Evolutionary conservation across 2,888 invertebrate genomes (phyloP).

Genomic region (Mythimna albipuncta): DNA sequence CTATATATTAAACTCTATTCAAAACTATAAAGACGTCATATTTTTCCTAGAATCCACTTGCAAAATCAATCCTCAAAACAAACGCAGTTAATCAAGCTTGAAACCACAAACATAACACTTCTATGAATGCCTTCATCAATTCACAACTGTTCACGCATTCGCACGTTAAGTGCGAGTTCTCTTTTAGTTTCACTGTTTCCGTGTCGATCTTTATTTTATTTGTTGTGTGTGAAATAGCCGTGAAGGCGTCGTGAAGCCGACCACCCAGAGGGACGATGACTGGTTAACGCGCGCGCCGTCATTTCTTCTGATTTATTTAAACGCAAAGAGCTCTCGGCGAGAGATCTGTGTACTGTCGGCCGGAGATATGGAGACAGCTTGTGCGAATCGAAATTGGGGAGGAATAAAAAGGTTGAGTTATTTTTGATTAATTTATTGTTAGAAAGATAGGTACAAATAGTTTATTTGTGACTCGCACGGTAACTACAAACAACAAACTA

Average conservation of each 20-base stretch:
- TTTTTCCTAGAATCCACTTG: background rate
- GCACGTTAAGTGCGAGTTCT: slow-evolving; percentile 62
- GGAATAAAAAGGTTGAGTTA: background rate
- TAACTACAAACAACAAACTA: no score
- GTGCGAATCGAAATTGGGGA: slow-evolving; percentile 37
- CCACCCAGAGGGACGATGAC: slow-evolving; percentile 88
- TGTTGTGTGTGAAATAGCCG: slow-evolving; percentile 86
- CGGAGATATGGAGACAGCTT: slow-evolving; percentile 60
- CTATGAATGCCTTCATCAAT: slow-evolving; percentile 57
- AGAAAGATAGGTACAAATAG: no score
- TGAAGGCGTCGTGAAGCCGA: slow-evolving; percentile 82
- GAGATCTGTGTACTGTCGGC: slow-evolving; percentile 70
- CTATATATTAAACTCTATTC: no score
- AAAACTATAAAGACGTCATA: background rate
- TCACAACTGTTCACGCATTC: slow-evolving; percentile 55
- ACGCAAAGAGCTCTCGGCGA: slow-evolving; percentile 78
- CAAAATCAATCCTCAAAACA: slow-evolving; percentile 27
- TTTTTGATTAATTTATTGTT: background rate
- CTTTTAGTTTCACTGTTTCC: slow-evolving; percentile 77
- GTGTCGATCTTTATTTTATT: slow-evolving; percentile 77
- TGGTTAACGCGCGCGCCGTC: slow-evolving; percentile 87
- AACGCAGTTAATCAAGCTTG: slow-evolving; percentile 32
- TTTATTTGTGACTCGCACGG: no score
- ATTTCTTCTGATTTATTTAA: slow-evolving; percentile 89
- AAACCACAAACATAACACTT: slow-evolving; percentile 29